Conservation (phyloP, 2,113 vertebrate species). For the Jacana jacana region DNA sequence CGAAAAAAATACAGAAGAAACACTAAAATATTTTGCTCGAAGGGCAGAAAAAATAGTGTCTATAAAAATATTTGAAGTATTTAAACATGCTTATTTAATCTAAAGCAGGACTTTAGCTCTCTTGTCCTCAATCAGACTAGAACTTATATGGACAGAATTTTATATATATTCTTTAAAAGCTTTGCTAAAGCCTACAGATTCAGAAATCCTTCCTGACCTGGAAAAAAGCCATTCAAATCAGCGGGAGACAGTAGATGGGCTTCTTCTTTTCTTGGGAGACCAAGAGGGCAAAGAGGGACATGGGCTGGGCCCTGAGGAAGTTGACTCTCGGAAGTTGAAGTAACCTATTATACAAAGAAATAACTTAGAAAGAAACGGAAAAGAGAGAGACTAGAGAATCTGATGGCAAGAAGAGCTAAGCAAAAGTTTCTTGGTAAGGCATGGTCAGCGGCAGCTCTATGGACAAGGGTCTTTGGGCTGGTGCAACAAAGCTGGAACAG, state of each 20-base stretch:
- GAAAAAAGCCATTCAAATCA: neutral
- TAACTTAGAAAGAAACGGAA: neutral
- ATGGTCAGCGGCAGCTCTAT: neutral
- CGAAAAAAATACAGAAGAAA: neutral
- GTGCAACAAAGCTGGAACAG: neutral
- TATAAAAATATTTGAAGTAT: neutral
- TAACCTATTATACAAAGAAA: neutral
- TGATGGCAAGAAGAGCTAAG: neutral
- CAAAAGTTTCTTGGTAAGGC: neutral
- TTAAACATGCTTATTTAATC: neutral
- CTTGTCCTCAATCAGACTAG: neutral
- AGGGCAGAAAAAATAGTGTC: neutral
- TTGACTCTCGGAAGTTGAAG: neutral
- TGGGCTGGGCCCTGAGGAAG: neutral
- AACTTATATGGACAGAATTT: neutral
- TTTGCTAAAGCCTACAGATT: neutral
- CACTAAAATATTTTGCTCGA: neutral
- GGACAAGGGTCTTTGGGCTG: neutral
- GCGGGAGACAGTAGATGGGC: neutral
- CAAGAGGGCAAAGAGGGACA: neutral
- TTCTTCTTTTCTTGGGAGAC: neutral
- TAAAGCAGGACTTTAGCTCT: neutral
- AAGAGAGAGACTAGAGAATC: neutral
- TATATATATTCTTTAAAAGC: neutral
- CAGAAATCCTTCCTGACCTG: neutral